These are phyloP conservation scores for Drosophila saltans DNA, from an alignment of 1,140 invertebrate species.

Conservation along the genomic window DNA sequence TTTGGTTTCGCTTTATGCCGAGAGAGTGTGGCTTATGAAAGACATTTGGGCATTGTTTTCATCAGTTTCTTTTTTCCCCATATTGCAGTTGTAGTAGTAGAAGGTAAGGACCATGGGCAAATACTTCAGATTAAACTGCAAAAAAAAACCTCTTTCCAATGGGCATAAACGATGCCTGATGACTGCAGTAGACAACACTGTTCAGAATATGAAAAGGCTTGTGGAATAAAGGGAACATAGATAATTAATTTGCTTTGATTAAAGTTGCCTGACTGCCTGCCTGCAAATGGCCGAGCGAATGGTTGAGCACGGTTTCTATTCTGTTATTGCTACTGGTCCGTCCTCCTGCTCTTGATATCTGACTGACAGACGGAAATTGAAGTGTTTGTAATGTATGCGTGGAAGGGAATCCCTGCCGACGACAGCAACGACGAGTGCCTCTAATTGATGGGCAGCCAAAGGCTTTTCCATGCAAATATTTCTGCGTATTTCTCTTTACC, in stretches of 20 bases:
- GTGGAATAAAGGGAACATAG: constrained; percentile 47
- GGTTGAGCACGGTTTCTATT: not conserved
- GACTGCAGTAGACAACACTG: constrained; percentile 40
- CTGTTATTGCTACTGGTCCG: constrained; percentile 18
- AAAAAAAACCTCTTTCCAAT: not conserved
- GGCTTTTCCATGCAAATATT: constrained; percentile 67
- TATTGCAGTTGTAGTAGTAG: too few relatives aligned
- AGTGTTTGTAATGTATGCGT: constrained; percentile 70
- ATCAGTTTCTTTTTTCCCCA: constrained; percentile 7
- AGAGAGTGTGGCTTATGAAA: constrained; percentile 14
- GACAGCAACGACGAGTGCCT: constrained; percentile 52
- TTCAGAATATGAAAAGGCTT: constrained; percentile 34
- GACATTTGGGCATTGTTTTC: constrained; percentile 42
- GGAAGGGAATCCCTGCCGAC: constrained; percentile 29
- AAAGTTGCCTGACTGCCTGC: constrained; percentile 43
- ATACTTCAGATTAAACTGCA: constrained; percentile 34
- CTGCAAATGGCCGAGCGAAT: constrained; percentile 27
- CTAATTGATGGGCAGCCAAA: constrained; percentile 71
- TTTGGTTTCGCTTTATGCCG: not conserved
- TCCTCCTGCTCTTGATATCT: constrained; percentile 23
- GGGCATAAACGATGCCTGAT: constrained; percentile 3
- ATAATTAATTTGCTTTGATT: constrained; percentile 79
- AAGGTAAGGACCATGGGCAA: not conserved
- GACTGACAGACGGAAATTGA: constrained; percentile 70
- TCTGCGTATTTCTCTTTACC: constrained; percentile 29